Percentiles rank a stretch among this genome's conserved stretches.
These are phyloP conservation scores for Eristalis arbustorum DNA, from an alignment of 2,888 invertebrate genomes.

Conservation along the genomic window DNA sequence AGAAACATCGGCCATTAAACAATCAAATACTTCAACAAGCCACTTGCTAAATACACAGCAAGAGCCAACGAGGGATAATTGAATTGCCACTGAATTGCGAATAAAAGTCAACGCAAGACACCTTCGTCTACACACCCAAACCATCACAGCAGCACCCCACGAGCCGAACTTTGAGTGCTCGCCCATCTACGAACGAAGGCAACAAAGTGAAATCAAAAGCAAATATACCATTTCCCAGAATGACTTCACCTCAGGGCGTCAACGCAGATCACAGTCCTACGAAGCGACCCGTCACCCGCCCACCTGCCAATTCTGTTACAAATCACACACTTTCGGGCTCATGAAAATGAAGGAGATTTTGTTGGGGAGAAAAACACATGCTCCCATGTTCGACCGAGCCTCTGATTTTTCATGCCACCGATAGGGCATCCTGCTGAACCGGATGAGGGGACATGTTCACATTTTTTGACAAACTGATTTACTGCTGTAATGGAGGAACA, in stretches of 20 bases:
- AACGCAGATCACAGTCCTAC: background rate
- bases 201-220: background rate
- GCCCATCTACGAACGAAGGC: background rate
- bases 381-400: background rate
- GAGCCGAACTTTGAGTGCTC: background rate
- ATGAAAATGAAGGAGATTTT: slow-evolving; percentile 7
- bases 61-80: background rate
- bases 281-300: background rate
- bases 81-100: background rate
- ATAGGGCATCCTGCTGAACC: background rate
- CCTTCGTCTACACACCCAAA: background rate
- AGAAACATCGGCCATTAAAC: background rate
- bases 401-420: background rate
- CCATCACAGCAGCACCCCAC: background rate
- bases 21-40: background rate
- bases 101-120: background rate
- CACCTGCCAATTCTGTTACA: slow-evolving; percentile 9
- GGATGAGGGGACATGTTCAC: background rate
- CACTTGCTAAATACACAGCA: background rate
- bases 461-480: background rate
- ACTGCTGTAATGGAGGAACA: background rate
- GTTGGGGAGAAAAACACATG: background rate
- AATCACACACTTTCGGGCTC: slow-evolving; percentile 16
- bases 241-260: background rate
- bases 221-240: background rate